A percentile compares a stretch with the other conserved stretches of the same genome.
These are phyloP conservation scores for Pogonophryne albipinna DNA, from an alignment of 2,797 vertebrate species.

Conservation along the genomic window DNA sequence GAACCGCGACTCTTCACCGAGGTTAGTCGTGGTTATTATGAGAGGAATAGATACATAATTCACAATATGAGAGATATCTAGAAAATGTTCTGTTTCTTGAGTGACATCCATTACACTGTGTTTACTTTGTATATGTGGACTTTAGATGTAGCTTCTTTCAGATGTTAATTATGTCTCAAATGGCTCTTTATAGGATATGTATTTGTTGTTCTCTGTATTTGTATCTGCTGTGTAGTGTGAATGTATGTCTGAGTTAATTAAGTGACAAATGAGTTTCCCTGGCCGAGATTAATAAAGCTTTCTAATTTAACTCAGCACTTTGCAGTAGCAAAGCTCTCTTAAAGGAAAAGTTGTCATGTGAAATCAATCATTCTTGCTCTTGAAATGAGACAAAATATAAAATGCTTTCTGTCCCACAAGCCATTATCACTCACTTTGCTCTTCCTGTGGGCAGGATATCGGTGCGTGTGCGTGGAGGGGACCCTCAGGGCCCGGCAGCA, in stretches of 20 bases:
- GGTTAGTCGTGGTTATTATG: slow-evolving; percentile 61
- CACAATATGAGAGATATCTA: background rate
- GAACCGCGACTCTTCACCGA: slow-evolving; percentile 81
- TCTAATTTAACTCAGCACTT: background rate
- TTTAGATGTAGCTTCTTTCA: no score
- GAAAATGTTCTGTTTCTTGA: no score
- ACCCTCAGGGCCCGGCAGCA: slow-evolving; percentile 65
- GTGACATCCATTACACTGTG: no score
- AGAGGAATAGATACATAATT: background rate
- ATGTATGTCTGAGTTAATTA: no score
- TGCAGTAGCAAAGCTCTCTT: background rate
- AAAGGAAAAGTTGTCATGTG: background rate
- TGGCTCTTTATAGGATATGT: no score
- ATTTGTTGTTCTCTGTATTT: no score
- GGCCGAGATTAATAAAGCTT: no score
- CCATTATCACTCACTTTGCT: background rate
- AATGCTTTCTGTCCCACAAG: background rate
- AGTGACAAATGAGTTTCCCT: no score
- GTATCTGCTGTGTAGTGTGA: no score
- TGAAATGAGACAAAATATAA: background rate
- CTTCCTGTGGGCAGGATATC: slow-evolving; percentile 82
- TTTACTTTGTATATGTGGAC: no score
- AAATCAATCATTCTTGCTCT: background rate
- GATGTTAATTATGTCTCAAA: no score
- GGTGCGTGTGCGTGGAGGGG: slow-evolving; percentile 85